phyloP scores from a whole-genome alignment of 2,797 vertebrate species.

The Hippopotamyrus pictus region DNA sequence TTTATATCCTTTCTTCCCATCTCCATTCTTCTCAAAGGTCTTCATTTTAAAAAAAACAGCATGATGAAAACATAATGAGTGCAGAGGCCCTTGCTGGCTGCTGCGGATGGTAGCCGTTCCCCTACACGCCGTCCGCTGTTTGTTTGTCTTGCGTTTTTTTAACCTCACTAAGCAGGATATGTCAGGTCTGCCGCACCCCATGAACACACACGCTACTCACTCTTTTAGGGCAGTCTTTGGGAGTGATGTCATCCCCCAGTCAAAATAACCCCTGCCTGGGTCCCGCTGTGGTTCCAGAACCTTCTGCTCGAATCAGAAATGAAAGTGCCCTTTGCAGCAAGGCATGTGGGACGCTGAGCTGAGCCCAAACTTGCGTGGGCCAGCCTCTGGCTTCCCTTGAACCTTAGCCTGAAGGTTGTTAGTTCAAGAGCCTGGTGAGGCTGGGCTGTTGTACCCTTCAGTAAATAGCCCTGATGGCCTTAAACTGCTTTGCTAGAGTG shows the following conservation, averaged over 20 bases:
- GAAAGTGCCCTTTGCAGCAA: background rate
- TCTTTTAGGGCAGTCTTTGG: background rate
- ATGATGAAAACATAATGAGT: slow-evolving; percentile 49
- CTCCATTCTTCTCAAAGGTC: slow-evolving; percentile 41
- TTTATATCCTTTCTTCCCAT: background rate
- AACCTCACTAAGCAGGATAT: slow-evolving; percentile 27
- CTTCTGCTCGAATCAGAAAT: background rate
- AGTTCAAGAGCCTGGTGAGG: background rate
- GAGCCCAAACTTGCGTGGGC: background rate
- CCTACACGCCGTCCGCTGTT: slow-evolving; percentile 13
- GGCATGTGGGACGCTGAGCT: background rate
- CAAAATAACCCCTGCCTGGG: background rate
- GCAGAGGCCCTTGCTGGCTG: slow-evolving; percentile 26
- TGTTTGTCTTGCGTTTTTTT: slow-evolving; percentile 42
- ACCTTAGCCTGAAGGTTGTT: background rate
- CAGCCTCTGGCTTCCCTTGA: background rate
- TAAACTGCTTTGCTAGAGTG: background rate
- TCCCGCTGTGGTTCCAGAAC: background rate
- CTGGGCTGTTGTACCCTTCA: background rate
- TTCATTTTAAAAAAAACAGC: slow-evolving; percentile 28
- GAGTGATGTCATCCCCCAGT: background rate
- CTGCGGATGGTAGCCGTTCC: slow-evolving; percentile 18
- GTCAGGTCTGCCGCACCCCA: background rate
- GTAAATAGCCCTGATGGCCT: background rate
- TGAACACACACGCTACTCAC: background rate